These are phyloP conservation scores for Chironomus tepperi DNA, from an alignment of 1,140 invertebrate species.

Conservation along the genomic window DNA sequence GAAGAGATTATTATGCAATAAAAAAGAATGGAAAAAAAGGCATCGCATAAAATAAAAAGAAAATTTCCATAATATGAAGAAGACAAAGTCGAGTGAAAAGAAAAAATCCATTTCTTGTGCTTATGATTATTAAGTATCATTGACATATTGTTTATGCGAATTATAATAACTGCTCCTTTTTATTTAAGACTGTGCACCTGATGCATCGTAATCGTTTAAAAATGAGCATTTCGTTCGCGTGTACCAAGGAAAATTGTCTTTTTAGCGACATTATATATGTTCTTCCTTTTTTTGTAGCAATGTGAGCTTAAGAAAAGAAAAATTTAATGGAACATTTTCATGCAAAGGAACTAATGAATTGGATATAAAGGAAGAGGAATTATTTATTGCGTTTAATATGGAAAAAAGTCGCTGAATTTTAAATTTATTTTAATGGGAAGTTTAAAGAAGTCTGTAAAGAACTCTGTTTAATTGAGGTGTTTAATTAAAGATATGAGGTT, in stretches of 20 bases:
- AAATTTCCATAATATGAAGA: background rate
- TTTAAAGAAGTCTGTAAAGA: no score
- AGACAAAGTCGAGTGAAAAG: background rate
- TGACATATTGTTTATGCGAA: constrained; percentile 3
- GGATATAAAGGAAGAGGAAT: background rate
- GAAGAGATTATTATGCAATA: background rate
- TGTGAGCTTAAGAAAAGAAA: background rate
- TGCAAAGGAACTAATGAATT: background rate
- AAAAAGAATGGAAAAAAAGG: background rate
- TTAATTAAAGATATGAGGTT: no score
- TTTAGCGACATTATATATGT: background rate
- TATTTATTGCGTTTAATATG: no score
- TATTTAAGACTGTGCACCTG: background rate
- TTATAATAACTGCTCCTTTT: background rate
- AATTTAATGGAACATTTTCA: background rate
- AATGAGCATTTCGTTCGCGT: background rate
- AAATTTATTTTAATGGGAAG: no score
- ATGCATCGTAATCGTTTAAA: background rate
- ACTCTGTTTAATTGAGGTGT: no score
- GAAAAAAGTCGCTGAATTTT: no score
- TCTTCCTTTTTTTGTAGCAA: background rate
- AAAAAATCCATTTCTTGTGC: background rate
- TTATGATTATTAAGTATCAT: background rate
- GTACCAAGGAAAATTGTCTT: background rate
- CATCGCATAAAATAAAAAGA: background rate